Base-by-base conservation (phyloP, 2,797 vertebrate genomes). In the Benthosema pterotum region DNA sequence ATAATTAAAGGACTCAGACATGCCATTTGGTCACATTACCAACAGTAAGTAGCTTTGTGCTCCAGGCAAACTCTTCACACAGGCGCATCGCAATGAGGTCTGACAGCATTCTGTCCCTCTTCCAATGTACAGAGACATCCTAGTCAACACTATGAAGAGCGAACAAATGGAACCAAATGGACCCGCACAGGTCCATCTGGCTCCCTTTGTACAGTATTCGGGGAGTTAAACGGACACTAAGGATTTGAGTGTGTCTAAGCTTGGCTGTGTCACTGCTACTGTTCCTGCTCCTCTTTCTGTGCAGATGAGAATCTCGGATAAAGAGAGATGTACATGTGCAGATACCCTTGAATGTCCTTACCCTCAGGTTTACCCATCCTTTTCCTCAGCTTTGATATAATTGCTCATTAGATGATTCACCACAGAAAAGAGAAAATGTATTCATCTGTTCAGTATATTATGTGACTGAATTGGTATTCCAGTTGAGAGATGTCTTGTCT, bases 11-110 rank as follows among this genome's bases (percentile, higher is more conserved):
- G 51, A 75, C 63, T 66, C 55, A 52, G 52, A 2, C 49, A 54
- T 68, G 71, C 59, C 65, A 68, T 47, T 74, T 76, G 78, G 70
- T 63, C 72, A 17, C 49, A 61, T 72, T 54, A 51, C 59, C 63
- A 77, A 63, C 71, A 83, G 65, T 77, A 83, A 82, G 86, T 87
- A 85, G 85, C 83, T 75, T 63, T 80, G 81, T 78, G 84, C 60
- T 73, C 22, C 28, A 70, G 71, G 82, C 69, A 67, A 73, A 52
- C 67, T 67, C 69, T 69, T 78, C 65, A 6, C 12, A 46, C 45
- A 62, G 63, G 67, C 73, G 57, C 57, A 65, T 63, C 52, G 62
- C 65, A 85, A 83, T 79, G 67, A 55, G 69, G 59, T 70, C 69
- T 84, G 83, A 84, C 78, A 88, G 80, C 71, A 72, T 63, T 60